A percentile compares a stretch with the other conserved stretches of the same genome.
Conservation (phyloP, 37 sponge, comb jelly and placozoan genomes). For the Beroe ovata region DNA sequence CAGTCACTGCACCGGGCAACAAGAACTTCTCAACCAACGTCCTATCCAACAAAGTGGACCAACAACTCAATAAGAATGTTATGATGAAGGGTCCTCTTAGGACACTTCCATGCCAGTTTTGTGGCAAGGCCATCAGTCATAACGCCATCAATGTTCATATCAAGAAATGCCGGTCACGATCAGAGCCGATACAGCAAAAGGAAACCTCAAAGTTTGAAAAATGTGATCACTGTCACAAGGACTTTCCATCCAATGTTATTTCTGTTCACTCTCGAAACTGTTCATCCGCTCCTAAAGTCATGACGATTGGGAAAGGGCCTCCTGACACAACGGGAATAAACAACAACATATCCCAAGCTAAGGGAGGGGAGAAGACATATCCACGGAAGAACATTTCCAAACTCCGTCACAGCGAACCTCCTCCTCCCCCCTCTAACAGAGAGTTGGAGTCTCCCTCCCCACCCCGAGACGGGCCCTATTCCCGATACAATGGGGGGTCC, state of each 20-base stretch:
- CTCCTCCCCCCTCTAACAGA: not conserved
- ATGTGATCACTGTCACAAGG: conserved; percentile 7
- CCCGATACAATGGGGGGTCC: not conserved
- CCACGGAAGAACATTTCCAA: not conserved
- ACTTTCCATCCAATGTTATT: conserved; percentile 1
- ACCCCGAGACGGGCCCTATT: not conserved
- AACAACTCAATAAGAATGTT: not conserved
- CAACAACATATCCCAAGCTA: not conserved
- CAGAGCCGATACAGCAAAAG: conserved; percentile 1
- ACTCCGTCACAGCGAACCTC: not conserved
- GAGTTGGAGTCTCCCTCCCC: not conserved
- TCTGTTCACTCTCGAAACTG: conserved; percentile 19
- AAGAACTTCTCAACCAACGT: conserved; percentile 11
- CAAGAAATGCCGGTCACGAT: conserved; percentile 10
- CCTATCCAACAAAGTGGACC: not conserved
- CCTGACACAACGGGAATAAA: not conserved
- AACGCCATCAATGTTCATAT: conserved; percentile 32
- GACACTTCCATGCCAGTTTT: conserved; percentile 52
- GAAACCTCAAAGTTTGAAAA: not conserved
- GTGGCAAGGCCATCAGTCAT: conserved; percentile 54
- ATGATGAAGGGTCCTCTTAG: not conserved
- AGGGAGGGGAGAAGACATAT: not conserved
- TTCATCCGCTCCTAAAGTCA: conserved; percentile 7
- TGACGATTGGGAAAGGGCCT: not conserved
- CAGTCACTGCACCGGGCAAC: not conserved